A percentile compares a stretch with the other conserved stretches of the same genome.
Evolutionary conservation across 2,888 invertebrate genomes (phyloP).

Genomic region (Andrena bicolor): DNA sequence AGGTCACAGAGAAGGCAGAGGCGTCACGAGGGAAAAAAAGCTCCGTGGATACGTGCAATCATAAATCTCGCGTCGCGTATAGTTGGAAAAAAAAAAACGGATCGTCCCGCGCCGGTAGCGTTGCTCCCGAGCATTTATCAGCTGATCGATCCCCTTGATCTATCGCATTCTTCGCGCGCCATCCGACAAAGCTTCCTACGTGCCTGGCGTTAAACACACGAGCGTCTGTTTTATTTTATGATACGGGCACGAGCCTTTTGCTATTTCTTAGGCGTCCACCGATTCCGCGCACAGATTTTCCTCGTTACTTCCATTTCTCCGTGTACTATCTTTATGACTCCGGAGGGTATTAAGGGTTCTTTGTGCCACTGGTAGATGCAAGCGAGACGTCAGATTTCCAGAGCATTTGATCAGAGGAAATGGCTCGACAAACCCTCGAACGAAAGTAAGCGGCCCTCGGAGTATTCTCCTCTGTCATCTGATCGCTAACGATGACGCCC

Average conservation of each 20-base stretch:
- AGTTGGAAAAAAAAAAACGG: slow-evolving; percentile 43
- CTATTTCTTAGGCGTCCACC: neutral
- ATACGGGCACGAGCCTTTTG: slow-evolving; percentile 9
- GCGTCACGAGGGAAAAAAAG: slow-evolving; percentile 15
- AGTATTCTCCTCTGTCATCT: neutral
- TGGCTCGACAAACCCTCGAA: neutral
- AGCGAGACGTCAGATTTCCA: neutral
- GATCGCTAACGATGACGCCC: neutral
- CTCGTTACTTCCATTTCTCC: neutral
- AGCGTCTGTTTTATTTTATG: slow-evolving; percentile 24
- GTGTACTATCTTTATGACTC: too few species aligned
- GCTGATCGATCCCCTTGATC: slow-evolving; percentile 55
- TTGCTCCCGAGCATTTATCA: slow-evolving; percentile 56
- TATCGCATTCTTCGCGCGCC: slow-evolving; percentile 59
- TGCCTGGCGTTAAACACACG: slow-evolving; percentile 39
- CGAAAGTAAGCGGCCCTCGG: neutral
- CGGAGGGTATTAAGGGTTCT: neutral
- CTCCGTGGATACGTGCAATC: slow-evolving; percentile 19
- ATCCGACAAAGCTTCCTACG: slow-evolving; percentile 48
- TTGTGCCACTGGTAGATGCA: neutral
- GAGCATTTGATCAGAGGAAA: neutral
- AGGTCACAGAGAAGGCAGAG: neutral
- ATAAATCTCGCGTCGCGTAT: slow-evolving; percentile 53
- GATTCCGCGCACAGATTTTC: slow-evolving; percentile 20
- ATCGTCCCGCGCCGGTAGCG: neutral